phyloP scores from a whole-genome alignment of 2,888 invertebrate species.

The Caenorhabditis parvicauda region DNA sequence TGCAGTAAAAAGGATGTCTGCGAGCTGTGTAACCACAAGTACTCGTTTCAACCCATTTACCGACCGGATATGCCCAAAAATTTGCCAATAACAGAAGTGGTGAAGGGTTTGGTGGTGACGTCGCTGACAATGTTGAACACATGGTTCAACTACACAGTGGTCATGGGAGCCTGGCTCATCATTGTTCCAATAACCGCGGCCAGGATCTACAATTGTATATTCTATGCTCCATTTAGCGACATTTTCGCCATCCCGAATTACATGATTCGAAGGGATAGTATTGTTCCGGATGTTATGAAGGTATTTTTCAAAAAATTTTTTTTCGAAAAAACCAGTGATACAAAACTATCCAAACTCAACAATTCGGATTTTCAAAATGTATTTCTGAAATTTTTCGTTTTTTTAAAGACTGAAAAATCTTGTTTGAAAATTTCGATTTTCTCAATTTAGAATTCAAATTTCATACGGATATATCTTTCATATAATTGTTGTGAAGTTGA shows the following conservation, averaged over 20 bases:
- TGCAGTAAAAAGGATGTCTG: constrained; percentile 81
- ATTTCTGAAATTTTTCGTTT: not conserved
- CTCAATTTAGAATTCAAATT: too few relatives aligned
- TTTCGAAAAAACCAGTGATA: too few relatives aligned
- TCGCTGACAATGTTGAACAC: constrained; percentile 88
- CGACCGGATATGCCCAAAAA: constrained; percentile 99
- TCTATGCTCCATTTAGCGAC: constrained; percentile 42
- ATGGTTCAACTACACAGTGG: constrained; percentile 94
- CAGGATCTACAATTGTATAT: constrained; percentile 45
- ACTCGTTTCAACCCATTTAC: constrained; percentile 97
- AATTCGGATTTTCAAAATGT: too few relatives aligned
- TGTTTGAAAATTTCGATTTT: too few relatives aligned
- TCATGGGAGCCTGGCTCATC: constrained; percentile 94
- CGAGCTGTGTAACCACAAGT: constrained; percentile 80
- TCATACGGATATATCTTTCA: too few relatives aligned
- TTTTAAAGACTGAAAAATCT: not conserved
- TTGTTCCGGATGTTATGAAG: constrained; percentile 68
- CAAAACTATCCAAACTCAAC: too few relatives aligned
- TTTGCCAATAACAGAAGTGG: constrained; percentile 85
- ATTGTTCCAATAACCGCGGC: constrained; percentile 65
- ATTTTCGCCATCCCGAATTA: constrained; percentile 32
- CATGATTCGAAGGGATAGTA: constrained; percentile 49
- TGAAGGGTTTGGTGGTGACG: constrained; percentile 72
- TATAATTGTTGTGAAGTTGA: too few relatives aligned
- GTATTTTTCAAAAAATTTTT: constrained; percentile 11